Evolutionary conservation across 1,140 invertebrate genomes (phyloP).

Genomic region (Drosophila erecta): DNA sequence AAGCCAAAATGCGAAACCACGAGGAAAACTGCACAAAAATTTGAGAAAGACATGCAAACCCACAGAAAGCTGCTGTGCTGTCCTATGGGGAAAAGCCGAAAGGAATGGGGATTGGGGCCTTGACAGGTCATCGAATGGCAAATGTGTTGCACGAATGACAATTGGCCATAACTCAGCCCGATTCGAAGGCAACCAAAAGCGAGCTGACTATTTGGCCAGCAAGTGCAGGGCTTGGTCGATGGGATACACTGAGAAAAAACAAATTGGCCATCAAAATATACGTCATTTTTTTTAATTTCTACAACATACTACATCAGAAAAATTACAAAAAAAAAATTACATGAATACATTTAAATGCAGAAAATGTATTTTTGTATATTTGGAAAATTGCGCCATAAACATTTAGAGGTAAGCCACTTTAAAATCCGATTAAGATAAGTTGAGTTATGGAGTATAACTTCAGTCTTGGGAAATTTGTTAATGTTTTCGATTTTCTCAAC

Average conservation of each 20-base stretch:
- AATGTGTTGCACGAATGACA: constrained; percentile 58
- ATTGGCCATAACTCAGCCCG: constrained; percentile 54
- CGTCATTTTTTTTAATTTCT: no score
- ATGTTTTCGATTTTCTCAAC: no score
- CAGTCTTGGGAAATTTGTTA: no score
- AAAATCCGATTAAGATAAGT: no score
- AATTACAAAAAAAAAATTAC: no score
- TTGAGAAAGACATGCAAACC: constrained; percentile 53
- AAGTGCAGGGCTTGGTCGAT: constrained; percentile 40
- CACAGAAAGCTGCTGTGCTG: constrained; percentile 2
- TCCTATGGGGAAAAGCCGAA: constrained; percentile 2
- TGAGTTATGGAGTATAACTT: no score
- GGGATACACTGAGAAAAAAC: background rate
- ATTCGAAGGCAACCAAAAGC: constrained; percentile 4
- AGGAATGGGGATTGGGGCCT: background rate
- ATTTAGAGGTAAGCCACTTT: no score
- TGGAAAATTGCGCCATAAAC: no score
- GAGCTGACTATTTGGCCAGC: constrained; percentile 20
- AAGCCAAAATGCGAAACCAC: constrained; percentile 3
- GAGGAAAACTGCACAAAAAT: constrained; percentile 49
- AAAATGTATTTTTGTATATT: no score
- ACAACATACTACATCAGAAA: no score
- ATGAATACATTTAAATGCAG: no score
- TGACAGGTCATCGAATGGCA: constrained; percentile 42
- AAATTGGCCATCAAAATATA: no score